Evolutionary conservation across 2,113 vertebrate species (phyloP), one percentile per base, ranked within the genome.

Genomic region (Indicator maculatus): DNA sequence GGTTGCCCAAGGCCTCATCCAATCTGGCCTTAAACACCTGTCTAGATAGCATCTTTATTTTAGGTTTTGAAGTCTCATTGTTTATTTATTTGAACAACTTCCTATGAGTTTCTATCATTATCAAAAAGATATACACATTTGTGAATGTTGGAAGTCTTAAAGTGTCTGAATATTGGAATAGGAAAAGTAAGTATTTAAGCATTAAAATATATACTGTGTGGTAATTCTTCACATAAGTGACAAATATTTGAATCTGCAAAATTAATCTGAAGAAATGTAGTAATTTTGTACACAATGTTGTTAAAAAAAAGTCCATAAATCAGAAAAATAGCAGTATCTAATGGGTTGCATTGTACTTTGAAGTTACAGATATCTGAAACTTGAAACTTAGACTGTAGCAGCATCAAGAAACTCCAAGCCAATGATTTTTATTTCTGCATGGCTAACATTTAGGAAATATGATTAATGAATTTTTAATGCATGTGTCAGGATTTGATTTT

Each of bases 391-490:
- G 75, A 30, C 27, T 85, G 9, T 66, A 87, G 66, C 38, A 80
- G 26, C 33, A 60, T 74, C 59, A 80, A 64, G 58, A 28, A 88
- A 31, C 74, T 79, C 53, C 44, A 28, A 93, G 64, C 58, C 50
- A 94, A 87, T 76, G 77, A 44, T 60, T 90, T 83, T 90, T 93
- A 90, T 95, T 93, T 90, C 80, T 91, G 50, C 53, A 39, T 75
- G 53, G 69, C 23, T 80, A 83, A 67, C 0, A 0, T 44, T 88
- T 86, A 74, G 69, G 28, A 90, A 94, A 84, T 87, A 78, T 2
- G 64, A 80, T 63, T 88, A 67, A 94, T 91, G 30, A 90, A 72
- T 93, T 91, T 93, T 94, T 95, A 94, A 93, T 96, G 56, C 28
- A 3, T 70, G 27, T 83, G 33, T 74, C 86, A 31, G 2, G 18